Base-by-base conservation (phyloP, 2,113 vertebrate species). In the Meriones unguiculatus region DNA sequence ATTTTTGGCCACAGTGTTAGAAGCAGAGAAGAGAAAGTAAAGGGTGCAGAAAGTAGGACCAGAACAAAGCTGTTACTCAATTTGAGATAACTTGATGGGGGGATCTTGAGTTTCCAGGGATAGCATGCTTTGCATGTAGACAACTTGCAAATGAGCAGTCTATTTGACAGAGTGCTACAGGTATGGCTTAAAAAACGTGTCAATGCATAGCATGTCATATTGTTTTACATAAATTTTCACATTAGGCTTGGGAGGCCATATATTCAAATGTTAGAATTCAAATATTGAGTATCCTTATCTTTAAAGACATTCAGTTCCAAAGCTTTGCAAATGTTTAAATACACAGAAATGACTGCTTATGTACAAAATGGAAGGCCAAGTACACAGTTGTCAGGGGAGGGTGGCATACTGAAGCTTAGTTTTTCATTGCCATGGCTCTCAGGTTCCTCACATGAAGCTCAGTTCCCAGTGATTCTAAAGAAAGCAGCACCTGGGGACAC, bases 191-290 rank as follows among this genome's bases (percentile, higher is more conserved):
- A 85, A 93, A 97, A 96, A 96, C 52, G 86, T 96, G 97, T 89
- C 96, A 95, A 80, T 90, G 90, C 88, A 96, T 98, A 97, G 96
- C 95, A 97, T 97, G 97, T 97, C 96, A 97, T 95, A 95, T 97
- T 95, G 92, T 97, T 98, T 98, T 97, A 97, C 97, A 97, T 98
- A 98, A 97, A 98, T 97, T 97, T 97, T 87, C 98, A 97, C 97
- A 90, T 98, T 92, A 90, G 94, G 75, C 96, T 95, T 32, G 0
- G 95, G 96, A 97, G 96, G 82, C 69, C 78, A 94, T 90, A 75
- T 89, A 95, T 90, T 95, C 85, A 91, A 97, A 93, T 94, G 91
- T 84, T 65, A 52, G 86, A 95, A 52, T 91, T 90, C 93, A 95
- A 97, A 95, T 96, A 96, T 96, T 97, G 96, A 97, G 50, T 94